Conservation (phyloP, 1,140 invertebrate species). For the Anagrus nilaparvatae region DNA sequence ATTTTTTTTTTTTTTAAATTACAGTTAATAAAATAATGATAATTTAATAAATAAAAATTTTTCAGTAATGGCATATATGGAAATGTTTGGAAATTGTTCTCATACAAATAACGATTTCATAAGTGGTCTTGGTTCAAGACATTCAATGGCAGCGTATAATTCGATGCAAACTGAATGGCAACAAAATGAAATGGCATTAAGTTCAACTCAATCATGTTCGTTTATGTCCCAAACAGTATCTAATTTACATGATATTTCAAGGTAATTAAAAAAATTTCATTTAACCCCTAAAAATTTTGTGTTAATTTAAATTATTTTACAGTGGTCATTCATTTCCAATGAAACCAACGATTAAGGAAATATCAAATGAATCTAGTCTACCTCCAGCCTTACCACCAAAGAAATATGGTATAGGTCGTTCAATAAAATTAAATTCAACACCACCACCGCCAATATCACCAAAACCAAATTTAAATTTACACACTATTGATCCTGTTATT, state of each 20-base stretch:
- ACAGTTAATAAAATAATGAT: neutral
- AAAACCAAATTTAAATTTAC: slow-evolving; percentile 23
- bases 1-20: neutral
- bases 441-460: slow-evolving; percentile 38
- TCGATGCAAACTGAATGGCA: slow-evolving; percentile 57
- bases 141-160: slow-evolving; percentile 74
- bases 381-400: slow-evolving; percentile 75
- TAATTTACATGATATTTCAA: slow-evolving; percentile 34
- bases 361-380: slow-evolving; percentile 36
- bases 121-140: slow-evolving; percentile 45
- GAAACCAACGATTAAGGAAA: slow-evolving; percentile 31
- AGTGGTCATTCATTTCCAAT: slow-evolving; percentile 31
- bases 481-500: slow-evolving; percentile 26
- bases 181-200: slow-evolving; percentile 48
- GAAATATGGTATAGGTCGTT: slow-evolving; percentile 45
- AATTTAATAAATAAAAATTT: slow-evolving; percentile 18
- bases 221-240: slow-evolving; percentile 43
- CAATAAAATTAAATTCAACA: slow-evolving; percentile 36
- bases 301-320: slow-evolving; percentile 11
- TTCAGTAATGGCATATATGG: slow-evolving; percentile 92
- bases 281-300: neutral
- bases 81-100: slow-evolving; percentile 83
- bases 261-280: slow-evolving; percentile 23
- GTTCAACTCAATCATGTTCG: slow-evolving; percentile 50
- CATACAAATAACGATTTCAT: slow-evolving; percentile 67